Evolutionary conservation across 2,797 vertebrate genomes (phyloP).

Genomic region (Pitangus sulphuratus): DNA sequence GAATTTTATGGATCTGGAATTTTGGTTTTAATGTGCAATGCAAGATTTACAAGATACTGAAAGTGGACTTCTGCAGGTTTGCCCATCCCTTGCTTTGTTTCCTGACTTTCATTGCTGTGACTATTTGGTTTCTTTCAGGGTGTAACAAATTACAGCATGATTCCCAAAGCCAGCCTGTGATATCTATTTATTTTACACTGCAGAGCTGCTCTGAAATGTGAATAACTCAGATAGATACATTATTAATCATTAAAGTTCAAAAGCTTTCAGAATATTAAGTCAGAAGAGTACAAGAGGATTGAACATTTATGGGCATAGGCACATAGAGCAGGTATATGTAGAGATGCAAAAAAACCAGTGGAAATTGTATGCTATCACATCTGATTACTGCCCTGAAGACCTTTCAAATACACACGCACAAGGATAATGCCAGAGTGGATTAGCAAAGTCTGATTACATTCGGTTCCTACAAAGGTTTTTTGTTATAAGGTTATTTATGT

Average conservation of each 20-base stretch:
- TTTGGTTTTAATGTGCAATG: background rate
- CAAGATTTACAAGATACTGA: background rate
- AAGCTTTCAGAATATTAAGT: background rate
- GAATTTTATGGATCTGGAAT: background rate
- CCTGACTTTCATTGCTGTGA: background rate
- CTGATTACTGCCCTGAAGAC: background rate
- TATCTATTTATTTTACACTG: background rate
- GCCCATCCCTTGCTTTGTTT: background rate
- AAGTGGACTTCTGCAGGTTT: background rate
- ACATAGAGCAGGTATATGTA: background rate
- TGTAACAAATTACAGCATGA: background rate
- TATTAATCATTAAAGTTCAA: background rate
- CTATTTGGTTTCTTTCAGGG: background rate
- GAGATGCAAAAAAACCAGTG: background rate
- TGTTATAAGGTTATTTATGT: constrained; percentile 3
- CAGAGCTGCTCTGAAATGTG: background rate
- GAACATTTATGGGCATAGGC: background rate
- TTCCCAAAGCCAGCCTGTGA: background rate
- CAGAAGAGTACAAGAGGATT: background rate
- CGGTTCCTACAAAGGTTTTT: background rate
- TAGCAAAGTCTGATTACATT: constrained; percentile 20
- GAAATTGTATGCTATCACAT: background rate
- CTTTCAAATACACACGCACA: background rate
- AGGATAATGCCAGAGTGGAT: background rate
- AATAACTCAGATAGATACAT: background rate